Percentiles rank a stretch among this genome's conserved stretches.
These are phyloP conservation scores for Cotesia glomerata DNA, from an alignment of 1,140 invertebrate genomes.

Conservation along the genomic window DNA sequence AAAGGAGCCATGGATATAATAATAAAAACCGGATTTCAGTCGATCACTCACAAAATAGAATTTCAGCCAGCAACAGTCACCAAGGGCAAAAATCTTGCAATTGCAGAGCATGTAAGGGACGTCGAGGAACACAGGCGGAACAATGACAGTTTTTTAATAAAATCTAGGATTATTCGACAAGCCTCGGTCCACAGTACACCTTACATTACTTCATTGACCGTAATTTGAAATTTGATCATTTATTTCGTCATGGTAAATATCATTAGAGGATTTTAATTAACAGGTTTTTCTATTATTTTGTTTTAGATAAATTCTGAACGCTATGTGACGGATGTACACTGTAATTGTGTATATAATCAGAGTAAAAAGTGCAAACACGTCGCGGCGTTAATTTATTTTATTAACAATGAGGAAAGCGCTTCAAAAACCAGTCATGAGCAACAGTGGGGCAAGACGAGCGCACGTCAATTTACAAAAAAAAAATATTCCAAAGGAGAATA, in stretches of 20 bases:
- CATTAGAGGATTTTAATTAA: background rate
- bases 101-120: too few species aligned
- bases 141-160: too few species aligned
- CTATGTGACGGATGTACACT: conserved; percentile 3
- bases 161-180: too few species aligned
- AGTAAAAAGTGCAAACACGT: conserved; percentile 35
- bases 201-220: background rate
- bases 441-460: conserved; percentile 33
- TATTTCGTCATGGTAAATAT: too few species aligned
- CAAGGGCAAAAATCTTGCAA: too few species aligned
- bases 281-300: background rate
- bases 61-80: too few species aligned
- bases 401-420: conserved; percentile 32
- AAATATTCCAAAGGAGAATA: conserved; percentile 35
- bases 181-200: too few species aligned
- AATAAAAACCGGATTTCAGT: too few species aligned
- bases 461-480: conserved; percentile 27
- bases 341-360: conserved; percentile 25
- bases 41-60: too few species aligned
- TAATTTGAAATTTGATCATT: background rate
- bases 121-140: too few species aligned
- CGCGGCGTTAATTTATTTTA: conserved; percentile 34
- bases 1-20: conserved; percentile 3
- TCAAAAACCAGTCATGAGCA: conserved; percentile 37
- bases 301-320: conserved; percentile 12